Base-by-base conservation (phyloP, 2,888 invertebrate species). In the Ischnus inquisitorius region DNA sequence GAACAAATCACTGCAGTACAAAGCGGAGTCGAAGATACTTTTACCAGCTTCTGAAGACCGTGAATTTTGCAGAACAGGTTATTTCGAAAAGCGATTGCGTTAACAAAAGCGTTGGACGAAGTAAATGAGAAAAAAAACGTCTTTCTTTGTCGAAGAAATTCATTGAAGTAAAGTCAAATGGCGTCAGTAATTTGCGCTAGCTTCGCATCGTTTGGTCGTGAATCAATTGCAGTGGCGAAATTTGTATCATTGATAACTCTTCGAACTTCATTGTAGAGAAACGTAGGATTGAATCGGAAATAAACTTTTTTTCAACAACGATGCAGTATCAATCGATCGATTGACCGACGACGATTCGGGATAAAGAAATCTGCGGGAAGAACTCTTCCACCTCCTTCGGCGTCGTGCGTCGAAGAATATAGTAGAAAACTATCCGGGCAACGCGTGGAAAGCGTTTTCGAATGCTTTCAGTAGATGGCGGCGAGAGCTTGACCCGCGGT, bases 401-500 rank as follows among this genome's bases (percentile, higher is more conserved):
- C n/a, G 28, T 67, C 54, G 71, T 43, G 54, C 72, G 19, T 64
- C 62, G 74, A 62, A 48, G 72, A 67, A 75, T 75, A 75, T 75
- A 75, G 81, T 75, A 84, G 81, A 79, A 81, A 81, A 84, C 84
- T 84, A 71, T 71, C 34, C 65, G 64, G 60, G 64, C 51, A 83
- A 67, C 72, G 34, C 79, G 57, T 4, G 51, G 68, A 69, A 54
- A 19, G 54, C 69, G 81, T 84, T 81, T 34, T 54, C 75, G 51
- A 81, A 81, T 69, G 51, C 48, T 65, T 81, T 81, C 71, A 75
- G 71, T 79, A 84, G 84, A 84, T 84, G 84, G 84, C 84, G 69
- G 19, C 25, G 75, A 39, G 41, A 67, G 76, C 81, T 64, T 34
- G 51, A 34, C 22, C 34, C 48, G 12, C 14, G 6, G 54, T 19